Evolutionary conservation across 2,113 vertebrate genomes (phyloP).

Genomic region (Lamprotornis superbus): DNA sequence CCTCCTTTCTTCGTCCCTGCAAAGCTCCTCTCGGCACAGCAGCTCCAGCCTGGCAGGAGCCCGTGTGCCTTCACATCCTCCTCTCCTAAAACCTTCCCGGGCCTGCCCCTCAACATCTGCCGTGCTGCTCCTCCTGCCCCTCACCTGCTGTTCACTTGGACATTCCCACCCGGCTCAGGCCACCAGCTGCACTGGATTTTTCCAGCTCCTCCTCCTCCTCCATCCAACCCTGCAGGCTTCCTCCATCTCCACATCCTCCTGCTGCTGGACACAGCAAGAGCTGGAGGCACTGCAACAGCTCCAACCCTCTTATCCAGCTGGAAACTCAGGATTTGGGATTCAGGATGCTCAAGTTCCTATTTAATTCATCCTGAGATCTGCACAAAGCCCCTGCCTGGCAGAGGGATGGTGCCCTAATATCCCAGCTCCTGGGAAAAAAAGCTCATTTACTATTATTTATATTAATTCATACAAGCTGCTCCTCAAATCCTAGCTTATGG

Average conservation of each 20-base stretch:
- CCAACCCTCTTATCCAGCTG: not conserved
- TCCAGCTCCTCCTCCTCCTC: not conserved
- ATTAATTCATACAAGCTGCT: not conserved
- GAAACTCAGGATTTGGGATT: not conserved
- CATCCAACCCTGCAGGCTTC: not conserved
- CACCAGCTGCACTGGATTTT: not conserved
- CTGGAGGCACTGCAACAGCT: not conserved
- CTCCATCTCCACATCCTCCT: not conserved
- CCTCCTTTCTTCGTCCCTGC: not conserved
- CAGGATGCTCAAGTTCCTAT: not conserved
- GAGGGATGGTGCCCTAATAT: not conserved
- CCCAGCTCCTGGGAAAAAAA: not conserved
- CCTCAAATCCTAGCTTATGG: not conserved
- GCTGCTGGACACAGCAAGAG: not conserved
- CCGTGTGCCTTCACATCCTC: not conserved
- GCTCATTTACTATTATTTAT: not conserved
- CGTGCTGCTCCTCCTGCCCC: not conserved
- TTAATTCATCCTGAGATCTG: not conserved
- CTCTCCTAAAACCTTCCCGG: not conserved
- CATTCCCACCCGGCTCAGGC: not conserved
- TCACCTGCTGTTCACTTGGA: slow-evolving; percentile 27
- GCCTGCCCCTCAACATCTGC: slow-evolving; percentile 18
- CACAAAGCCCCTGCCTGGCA: not conserved
- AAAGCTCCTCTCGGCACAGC: not conserved
- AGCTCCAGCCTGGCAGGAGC: not conserved